These are phyloP conservation scores for Epizoanthus stellaris DNA, from an alignment of 92 coral and sea anemone species.

Conservation along the genomic window DNA sequence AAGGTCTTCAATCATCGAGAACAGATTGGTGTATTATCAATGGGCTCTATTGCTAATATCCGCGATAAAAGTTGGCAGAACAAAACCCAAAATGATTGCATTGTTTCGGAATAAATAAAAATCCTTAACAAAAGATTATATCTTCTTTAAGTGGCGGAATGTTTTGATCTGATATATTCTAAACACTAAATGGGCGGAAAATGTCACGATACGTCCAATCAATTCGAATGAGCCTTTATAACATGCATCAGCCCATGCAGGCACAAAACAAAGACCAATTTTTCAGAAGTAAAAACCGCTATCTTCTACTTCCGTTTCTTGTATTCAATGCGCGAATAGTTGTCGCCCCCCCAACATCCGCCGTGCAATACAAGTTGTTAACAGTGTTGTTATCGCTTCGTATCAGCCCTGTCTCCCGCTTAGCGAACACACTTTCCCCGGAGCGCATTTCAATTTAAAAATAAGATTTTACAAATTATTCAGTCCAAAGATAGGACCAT, in stretches of 20 bases:
- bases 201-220: background rate
- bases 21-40: background rate
- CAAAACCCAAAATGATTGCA: background rate
- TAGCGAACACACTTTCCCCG: background rate
- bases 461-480: too few species aligned
- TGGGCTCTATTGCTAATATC: background rate
- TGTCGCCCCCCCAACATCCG: background rate
- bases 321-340: background rate
- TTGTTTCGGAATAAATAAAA: background rate
- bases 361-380: background rate
- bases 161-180: conserved; percentile 20
- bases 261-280: background rate
- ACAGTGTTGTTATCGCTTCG: conserved; percentile 16
- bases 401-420: conserved; percentile 19
- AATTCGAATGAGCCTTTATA: background rate
- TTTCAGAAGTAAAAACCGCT: background rate
- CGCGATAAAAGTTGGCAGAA: conserved; percentile 1
- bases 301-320: background rate
- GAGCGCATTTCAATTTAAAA: too few species aligned
- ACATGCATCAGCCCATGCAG: background rate
- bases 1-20: background rate
- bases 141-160: conserved; percentile 6
- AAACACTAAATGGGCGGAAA: background rate
- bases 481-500: too few species aligned
- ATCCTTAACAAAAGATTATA: conserved; percentile 4